Conservation (phyloP, 1,140 invertebrate genomes). For the Cephus cinctus region DNA sequence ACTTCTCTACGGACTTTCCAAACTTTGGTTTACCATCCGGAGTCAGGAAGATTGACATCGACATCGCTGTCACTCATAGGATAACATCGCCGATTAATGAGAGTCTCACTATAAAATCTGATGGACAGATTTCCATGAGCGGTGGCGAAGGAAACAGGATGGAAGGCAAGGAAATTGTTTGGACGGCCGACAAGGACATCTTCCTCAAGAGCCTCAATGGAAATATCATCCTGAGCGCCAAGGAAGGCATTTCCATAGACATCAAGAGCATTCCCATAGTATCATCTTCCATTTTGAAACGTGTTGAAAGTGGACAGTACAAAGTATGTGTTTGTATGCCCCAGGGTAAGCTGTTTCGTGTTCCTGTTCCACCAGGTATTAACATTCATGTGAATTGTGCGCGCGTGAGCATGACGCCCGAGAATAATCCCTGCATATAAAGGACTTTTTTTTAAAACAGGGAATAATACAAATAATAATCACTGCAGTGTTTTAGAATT, state of each 20-base stretch:
- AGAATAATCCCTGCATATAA: constrained; percentile 72
- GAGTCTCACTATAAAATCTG: constrained; percentile 67
- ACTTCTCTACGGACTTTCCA: constrained; percentile 75
- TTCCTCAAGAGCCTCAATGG: constrained; percentile 77
- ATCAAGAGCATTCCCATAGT: constrained; percentile 71
- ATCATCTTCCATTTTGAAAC: constrained; percentile 52
- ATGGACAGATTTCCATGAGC: constrained; percentile 57
- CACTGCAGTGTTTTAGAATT: too few species aligned
- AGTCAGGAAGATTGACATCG: constrained; percentile 67
- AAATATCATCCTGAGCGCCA: constrained; percentile 69
- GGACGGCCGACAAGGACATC: constrained; percentile 78
- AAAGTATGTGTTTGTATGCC: constrained; percentile 90
- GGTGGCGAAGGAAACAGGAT: constrained; percentile 68
- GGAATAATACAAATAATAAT: too few species aligned
- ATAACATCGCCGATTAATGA: constrained; percentile 72
- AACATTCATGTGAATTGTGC: constrained; percentile 63
- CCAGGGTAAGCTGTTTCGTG: constrained; percentile 74
- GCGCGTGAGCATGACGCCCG: constrained; percentile 61
- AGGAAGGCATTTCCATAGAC: constrained; percentile 71
- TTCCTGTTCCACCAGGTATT: constrained; percentile 63
- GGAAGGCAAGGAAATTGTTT: constrained; percentile 63
- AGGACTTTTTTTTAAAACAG: too few species aligned
- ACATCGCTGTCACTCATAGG: constrained; percentile 68
- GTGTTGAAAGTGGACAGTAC: constrained; percentile 63
- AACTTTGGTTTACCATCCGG: constrained; percentile 70